Conservation (phyloP, 2,797 vertebrate genomes). For the Epinephelus coioides region DNA sequence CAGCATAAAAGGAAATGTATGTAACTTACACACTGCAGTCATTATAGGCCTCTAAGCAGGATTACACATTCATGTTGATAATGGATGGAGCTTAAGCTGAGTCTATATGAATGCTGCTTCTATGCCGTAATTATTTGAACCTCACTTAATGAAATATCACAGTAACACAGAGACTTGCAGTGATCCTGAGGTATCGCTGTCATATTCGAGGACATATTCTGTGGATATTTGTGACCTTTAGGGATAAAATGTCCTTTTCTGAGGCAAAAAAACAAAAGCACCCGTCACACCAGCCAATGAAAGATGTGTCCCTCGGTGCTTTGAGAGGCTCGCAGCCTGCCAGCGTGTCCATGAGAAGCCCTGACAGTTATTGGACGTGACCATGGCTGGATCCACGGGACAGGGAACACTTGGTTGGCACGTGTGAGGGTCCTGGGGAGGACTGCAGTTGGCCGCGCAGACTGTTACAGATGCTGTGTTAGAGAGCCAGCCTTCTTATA, state of each 20-base stretch:
- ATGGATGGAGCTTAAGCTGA: conserved; percentile 42
- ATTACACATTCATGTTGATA: conserved; percentile 51
- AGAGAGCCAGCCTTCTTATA: conserved; percentile 53
- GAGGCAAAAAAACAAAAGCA: conserved; percentile 14
- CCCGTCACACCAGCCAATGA: conserved; percentile 14
- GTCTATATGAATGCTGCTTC: conserved; percentile 8
- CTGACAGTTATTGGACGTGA: conserved; percentile 59
- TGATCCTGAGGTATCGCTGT: neutral
- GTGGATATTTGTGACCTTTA: conserved; percentile 4
- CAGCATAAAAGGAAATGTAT: conserved; percentile 89
- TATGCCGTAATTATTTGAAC: conserved; percentile 22
- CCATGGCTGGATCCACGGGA: conserved; percentile 53
- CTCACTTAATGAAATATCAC: conserved; percentile 30
- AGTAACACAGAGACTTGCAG: neutral
- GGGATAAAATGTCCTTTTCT: conserved; percentile 22
- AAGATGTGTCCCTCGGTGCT: conserved; percentile 35
- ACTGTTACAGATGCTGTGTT: conserved; percentile 55
- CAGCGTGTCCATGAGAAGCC: conserved; percentile 41
- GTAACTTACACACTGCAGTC: conserved; percentile 60
- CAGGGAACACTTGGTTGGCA: conserved; percentile 55
- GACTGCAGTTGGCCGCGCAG: conserved; percentile 39
- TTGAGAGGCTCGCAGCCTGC: conserved; percentile 25
- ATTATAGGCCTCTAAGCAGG: conserved; percentile 45
- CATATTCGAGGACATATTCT: conserved; percentile 16
- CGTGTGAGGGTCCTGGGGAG: conserved; percentile 48